phyloP scores from a whole-genome alignment of 2,888 invertebrate species.

The Chorisops tibialis region DNA sequence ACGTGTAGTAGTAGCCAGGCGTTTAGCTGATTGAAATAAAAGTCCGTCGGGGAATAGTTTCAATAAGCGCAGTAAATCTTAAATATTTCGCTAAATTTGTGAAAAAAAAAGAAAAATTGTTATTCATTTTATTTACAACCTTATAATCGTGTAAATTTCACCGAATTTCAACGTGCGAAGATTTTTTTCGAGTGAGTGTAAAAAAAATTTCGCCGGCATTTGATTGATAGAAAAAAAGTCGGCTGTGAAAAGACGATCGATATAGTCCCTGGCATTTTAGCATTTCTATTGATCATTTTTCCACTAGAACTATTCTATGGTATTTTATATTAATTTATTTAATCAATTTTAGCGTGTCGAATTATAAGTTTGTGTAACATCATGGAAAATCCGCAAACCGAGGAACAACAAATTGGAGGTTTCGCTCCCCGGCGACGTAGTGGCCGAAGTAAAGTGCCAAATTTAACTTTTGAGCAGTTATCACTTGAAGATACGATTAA shows the following conservation, averaged over 20 bases:
- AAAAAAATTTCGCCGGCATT: background rate
- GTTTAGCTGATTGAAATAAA: no score
- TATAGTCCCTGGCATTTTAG: background rate
- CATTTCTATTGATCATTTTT: background rate
- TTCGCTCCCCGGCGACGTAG: conserved; percentile 14
- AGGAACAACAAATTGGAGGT: conserved; percentile 14
- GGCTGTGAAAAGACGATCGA: conserved; percentile 10
- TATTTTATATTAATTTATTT: conserved; percentile 9
- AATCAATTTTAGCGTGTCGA: conserved; percentile 3
- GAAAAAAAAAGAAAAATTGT: no score
- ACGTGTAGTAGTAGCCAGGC: no score
- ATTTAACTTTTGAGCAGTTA: conserved; percentile 4
- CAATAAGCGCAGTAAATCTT: no score
- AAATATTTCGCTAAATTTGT: no score
- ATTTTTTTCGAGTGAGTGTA: background rate
- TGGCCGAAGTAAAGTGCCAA: conserved; percentile 3
- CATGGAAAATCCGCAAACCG: conserved; percentile 13
- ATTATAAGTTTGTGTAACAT: background rate
- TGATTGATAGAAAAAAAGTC: background rate
- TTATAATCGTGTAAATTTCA: no score
- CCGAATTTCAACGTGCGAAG: background rate
- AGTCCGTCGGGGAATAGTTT: no score
- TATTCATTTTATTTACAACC: no score
- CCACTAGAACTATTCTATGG: background rate
- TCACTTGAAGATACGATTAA: conserved; percentile 18